Conservation (phyloP, 2,888 invertebrate genomes). For the Nymphalis polychloros region DNA sequence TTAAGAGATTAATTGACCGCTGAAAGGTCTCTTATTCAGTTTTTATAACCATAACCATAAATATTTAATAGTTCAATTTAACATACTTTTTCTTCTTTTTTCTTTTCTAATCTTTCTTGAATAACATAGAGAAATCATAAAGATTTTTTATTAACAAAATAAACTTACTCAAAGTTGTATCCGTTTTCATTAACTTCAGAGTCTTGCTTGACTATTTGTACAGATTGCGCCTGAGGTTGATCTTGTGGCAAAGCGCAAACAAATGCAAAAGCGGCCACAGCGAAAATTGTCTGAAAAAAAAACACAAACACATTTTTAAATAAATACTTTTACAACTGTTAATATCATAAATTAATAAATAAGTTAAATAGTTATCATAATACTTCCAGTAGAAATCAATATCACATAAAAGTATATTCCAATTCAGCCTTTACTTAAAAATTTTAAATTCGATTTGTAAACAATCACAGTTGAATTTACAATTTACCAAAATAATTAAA, state of each 20-base stretch:
- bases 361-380: background rate
- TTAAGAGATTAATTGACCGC: background rate
- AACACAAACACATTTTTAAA: slow-evolving; percentile 33
- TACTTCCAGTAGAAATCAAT: background rate
- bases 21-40: background rate
- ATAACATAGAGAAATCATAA: no score
- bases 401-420: no score
- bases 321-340: background rate
- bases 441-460: no score
- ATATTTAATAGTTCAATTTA: no score
- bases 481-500: background rate
- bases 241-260: slow-evolving; percentile 63
- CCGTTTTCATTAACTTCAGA: slow-evolving; percentile 83
- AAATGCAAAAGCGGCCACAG: slow-evolving; percentile 58
- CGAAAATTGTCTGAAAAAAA: slow-evolving; percentile 59
- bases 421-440: no score
- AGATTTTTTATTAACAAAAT: no score
- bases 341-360: background rate
- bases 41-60: no score
- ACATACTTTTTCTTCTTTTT: no score
- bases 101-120: no score
- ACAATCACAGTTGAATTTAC: background rate
- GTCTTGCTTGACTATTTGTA: slow-evolving; percentile 82
- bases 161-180: slow-evolving; percentile 84
- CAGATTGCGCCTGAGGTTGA: slow-evolving; percentile 53